phyloP scores from a whole-genome alignment of 2,888 invertebrate genomes.

The Apodemia hepburni region DNA sequence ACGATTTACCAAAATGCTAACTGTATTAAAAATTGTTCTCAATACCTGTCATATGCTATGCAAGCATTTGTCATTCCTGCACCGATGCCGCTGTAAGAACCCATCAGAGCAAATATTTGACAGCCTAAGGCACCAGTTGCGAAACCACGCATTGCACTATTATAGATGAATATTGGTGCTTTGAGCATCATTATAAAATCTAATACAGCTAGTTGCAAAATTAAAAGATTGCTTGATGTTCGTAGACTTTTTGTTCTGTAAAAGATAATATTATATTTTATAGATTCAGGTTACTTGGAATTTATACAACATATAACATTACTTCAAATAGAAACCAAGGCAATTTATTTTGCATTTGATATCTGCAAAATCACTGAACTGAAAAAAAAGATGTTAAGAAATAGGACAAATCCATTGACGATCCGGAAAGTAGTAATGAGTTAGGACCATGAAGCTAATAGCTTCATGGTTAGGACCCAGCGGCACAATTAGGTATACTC shows the following conservation, averaged over 20 bases:
- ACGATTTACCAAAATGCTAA: too few species aligned
- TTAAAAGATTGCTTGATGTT: slow-evolving; percentile 91
- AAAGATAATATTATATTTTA: not conserved
- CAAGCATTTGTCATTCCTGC: slow-evolving; percentile 90
- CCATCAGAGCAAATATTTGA: slow-evolving; percentile 87
- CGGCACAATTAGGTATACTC: too few species aligned
- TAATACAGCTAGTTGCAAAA: slow-evolving; percentile 89
- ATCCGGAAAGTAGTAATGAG: too few species aligned
- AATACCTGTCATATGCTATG: slow-evolving; percentile 89
- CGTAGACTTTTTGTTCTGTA: slow-evolving; percentile 84
- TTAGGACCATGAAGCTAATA: too few species aligned
- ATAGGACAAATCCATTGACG: too few species aligned
- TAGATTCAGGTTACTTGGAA: too few species aligned
- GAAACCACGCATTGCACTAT: slow-evolving; percentile 89
- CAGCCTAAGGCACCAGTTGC: slow-evolving; percentile 87
- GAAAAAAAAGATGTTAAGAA: too few species aligned
- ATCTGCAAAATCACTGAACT: too few species aligned
- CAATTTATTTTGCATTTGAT: too few species aligned
- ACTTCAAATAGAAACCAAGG: too few species aligned
- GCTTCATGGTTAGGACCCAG: too few species aligned
- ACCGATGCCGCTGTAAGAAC: slow-evolving; percentile 89
- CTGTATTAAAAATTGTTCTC: not conserved
- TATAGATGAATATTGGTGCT: slow-evolving; percentile 91
- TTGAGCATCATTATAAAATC: slow-evolving; percentile 95
- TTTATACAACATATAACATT: too few species aligned